Conservation (phyloP, 92 coral and sea anemone genomes). For the Epizoanthus stellaris region DNA sequence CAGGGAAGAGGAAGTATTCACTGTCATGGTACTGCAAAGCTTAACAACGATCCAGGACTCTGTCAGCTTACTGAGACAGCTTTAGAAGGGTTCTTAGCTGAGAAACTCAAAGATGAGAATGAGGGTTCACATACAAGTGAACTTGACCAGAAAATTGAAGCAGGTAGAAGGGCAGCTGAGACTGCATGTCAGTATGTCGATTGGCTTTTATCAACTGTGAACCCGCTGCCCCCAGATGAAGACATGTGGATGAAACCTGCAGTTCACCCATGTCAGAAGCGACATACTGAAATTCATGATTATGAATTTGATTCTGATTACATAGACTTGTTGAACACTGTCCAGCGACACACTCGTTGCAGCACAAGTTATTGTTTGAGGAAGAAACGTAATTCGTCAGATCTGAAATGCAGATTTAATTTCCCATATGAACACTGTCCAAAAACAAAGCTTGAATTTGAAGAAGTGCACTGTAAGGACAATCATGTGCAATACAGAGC, state of each 20-base stretch:
- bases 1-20: no score
- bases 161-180: constrained; percentile 50
- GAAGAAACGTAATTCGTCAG: neutral
- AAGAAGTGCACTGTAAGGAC: constrained; percentile 41
- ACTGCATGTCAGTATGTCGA: constrained; percentile 57
- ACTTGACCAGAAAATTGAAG: constrained; percentile 56
- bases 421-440: constrained; percentile 45
- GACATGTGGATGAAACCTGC: constrained; percentile 12
- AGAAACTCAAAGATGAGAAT: constrained; percentile 39
- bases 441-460: constrained; percentile 31
- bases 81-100: constrained; percentile 44
- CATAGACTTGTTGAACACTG: constrained; percentile 30
- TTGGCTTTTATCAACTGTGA: constrained; percentile 42
- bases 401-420: constrained; percentile 42
- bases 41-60: no score
- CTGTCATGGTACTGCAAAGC: no score
- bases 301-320: constrained; percentile 16
- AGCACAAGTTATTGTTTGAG: neutral
- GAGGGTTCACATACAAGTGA: neutral
- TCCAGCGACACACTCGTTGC: constrained; percentile 41
- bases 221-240: neutral
- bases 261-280: constrained; percentile 28
- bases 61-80: neutral
- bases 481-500: constrained; percentile 48
- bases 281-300: constrained; percentile 15